Evolutionary conservation across 2,797 vertebrate genomes (phyloP).

Genomic region (Chloroceryle inda): DNA sequence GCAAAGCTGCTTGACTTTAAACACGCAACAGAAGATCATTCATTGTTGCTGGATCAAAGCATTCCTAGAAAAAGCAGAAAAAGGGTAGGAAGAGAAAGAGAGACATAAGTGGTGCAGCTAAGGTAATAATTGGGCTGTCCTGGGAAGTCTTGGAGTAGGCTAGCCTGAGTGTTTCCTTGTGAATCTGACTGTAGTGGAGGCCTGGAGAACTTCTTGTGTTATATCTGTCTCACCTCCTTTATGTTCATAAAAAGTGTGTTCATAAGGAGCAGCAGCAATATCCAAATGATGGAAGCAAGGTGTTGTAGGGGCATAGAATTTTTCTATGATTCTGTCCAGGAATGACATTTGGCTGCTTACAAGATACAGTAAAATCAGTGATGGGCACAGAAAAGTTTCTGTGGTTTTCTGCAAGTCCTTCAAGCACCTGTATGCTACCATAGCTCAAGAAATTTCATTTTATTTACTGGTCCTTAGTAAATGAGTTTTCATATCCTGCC

Average conservation of each 20-base stretch:
- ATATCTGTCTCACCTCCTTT: neutral
- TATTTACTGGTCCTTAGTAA: neutral
- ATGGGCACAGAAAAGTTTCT: neutral
- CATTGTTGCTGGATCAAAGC: neutral
- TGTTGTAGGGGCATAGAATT: neutral
- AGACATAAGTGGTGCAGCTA: neutral
- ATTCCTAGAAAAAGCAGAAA: too few species aligned
- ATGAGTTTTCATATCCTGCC: neutral
- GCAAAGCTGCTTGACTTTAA: neutral
- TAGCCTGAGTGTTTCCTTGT: neutral
- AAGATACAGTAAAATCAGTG: neutral
- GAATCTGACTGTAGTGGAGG: neutral
- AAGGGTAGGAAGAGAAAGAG: neutral
- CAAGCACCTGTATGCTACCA: neutral
- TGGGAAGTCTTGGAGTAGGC: neutral
- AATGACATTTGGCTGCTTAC: neutral
- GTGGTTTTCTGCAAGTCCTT: neutral
- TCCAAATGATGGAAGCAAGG: neutral
- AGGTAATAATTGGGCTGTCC: neutral
- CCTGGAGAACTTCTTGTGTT: neutral
- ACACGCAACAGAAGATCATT: conserved; percentile 5
- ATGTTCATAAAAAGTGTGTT: neutral
- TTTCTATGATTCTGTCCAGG: neutral
- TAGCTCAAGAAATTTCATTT: neutral
- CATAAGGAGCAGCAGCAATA: neutral